Evolutionary conservation across 2,797 vertebrate species (phyloP).

Genomic region (Psittacula echo): DNA sequence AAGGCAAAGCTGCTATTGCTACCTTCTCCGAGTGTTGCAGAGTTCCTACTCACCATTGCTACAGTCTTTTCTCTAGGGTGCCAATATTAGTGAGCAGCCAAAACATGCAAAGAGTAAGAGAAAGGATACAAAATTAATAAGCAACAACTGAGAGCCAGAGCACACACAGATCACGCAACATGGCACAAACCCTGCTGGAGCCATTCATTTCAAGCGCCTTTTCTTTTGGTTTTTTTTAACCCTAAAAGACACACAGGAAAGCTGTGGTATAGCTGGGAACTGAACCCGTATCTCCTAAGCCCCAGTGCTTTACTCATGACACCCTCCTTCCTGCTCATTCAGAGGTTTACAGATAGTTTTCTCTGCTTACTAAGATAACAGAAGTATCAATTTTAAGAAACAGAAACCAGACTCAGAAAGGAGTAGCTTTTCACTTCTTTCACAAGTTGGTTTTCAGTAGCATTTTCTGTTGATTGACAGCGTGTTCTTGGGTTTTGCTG

Average conservation of each 20-base stretch:
- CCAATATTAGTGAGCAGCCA: slow-evolving; percentile 10
- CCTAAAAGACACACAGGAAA: slow-evolving; percentile 48
- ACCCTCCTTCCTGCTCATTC: slow-evolving; percentile 66
- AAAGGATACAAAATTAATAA: slow-evolving; percentile 40
- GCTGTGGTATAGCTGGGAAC: slow-evolving; percentile 38
- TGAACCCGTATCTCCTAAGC: slow-evolving; percentile 8
- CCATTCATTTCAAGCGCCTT: neutral
- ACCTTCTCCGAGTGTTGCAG: neutral
- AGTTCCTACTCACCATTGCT: neutral
- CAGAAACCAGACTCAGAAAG: slow-evolving; percentile 25
- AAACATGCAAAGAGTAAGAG: neutral
- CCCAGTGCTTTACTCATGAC: slow-evolving; percentile 48
- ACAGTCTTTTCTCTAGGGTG: neutral
- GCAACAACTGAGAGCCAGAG: neutral
- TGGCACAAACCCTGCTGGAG: slow-evolving; percentile 8
- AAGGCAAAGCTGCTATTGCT: slow-evolving; percentile 26
- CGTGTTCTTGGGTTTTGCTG: neutral
- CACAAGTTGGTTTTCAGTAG: slow-evolving; percentile 19
- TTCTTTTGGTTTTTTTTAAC: neutral
- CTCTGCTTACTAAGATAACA: slow-evolving; percentile 64
- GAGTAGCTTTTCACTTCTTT: slow-evolving; percentile 48
- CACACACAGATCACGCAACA: neutral
- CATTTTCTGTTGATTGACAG: slow-evolving; percentile 26
- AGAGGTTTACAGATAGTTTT: slow-evolving; percentile 35
- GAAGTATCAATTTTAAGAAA: slow-evolving; percentile 64